phyloP scores from a whole-genome alignment of 1,140 invertebrate species.

The Camponotus pennsylvanicus region DNA sequence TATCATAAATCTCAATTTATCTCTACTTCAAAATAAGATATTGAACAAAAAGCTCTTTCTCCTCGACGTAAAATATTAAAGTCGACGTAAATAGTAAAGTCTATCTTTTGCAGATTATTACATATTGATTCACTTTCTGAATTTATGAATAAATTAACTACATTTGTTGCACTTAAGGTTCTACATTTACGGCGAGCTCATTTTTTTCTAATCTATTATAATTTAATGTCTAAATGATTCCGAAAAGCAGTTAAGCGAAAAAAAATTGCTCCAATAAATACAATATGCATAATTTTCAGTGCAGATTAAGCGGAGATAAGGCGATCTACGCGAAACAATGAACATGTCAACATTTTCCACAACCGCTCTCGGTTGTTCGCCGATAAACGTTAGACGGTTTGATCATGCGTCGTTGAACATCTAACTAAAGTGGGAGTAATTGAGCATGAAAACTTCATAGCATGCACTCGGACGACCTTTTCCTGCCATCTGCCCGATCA shows the following conservation, averaged over 20 bases:
- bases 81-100: too few species aligned
- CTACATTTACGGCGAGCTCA: background rate
- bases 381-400: conserved; percentile 48
- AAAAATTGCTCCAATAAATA: background rate
- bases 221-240: background rate
- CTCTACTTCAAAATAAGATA: background rate
- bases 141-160: background rate
- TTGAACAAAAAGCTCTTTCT: background rate
- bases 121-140: background rate
- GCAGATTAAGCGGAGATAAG: background rate
- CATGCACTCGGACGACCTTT: conserved; percentile 69
- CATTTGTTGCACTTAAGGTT: background rate
- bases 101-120: background rate
- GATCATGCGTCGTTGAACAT: conserved; percentile 67
- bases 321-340: background rate
- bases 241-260: background rate
- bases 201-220: background rate
- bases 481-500: conserved; percentile 68
- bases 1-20: conserved; percentile 5
- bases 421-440: conserved; percentile 70
- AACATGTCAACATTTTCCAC: conserved; percentile 16
- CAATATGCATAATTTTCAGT: background rate
- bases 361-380: conserved; percentile 23
- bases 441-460: conserved; percentile 74
- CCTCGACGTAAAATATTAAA: background rate